A percentile compares a stretch with the other conserved stretches of the same genome.
Conservation (phyloP, 2,888 invertebrate genomes). For the Aleiodes testaceus region DNA sequence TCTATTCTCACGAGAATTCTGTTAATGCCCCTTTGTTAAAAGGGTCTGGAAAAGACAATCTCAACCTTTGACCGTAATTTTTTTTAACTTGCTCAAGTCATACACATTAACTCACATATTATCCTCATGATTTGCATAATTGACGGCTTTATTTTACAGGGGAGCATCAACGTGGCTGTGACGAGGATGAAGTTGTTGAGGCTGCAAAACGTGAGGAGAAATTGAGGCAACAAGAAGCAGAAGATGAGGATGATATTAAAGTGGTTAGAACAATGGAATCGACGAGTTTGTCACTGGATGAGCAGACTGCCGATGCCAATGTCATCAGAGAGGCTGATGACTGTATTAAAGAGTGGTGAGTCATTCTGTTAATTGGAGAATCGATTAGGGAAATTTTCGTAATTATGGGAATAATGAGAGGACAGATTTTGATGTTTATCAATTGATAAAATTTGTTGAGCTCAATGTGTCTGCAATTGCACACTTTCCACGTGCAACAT, state of each 20-base stretch:
- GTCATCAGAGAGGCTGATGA: constrained; percentile 49
- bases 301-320: constrained; percentile 47
- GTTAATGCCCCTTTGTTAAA: no score
- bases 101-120: constrained; percentile 16
- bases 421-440: no score
- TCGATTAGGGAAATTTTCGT: neutral
- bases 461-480: no score
- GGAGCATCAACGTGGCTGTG: constrained; percentile 53
- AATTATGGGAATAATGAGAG: neutral
- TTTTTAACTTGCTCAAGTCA: neutral
- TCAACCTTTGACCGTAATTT: constrained; percentile 24
- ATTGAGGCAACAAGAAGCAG: constrained; percentile 49
- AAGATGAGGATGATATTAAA: constrained; percentile 48
- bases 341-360: constrained; percentile 59
- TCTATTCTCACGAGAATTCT: neutral
- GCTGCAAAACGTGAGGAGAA: constrained; percentile 50
- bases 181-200: constrained; percentile 39
- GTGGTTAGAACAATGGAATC: constrained; percentile 36
- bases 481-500: no score
- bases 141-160: constrained; percentile 52
- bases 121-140: constrained; percentile 48
- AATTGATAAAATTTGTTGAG: no score
- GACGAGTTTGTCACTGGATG: constrained; percentile 37
- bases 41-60: neutral
- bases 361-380: constrained; percentile 11